A percentile compares a stretch with the other conserved stretches of the same genome.
Conservation (phyloP, 2,797 vertebrate genomes). For the Salmo trutta region DNA sequence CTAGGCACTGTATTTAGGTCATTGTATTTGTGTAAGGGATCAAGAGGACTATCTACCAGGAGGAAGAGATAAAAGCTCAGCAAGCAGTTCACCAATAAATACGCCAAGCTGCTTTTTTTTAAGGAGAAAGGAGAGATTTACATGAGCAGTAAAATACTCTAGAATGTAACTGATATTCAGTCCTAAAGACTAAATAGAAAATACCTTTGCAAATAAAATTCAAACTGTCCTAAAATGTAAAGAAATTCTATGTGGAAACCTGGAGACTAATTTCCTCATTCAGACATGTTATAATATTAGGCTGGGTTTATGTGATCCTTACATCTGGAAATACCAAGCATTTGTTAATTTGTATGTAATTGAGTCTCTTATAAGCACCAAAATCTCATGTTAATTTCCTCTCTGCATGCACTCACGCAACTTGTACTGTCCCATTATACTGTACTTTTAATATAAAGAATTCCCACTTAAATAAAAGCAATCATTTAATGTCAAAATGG, state of each 20-base stretch:
- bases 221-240: constrained; percentile 41
- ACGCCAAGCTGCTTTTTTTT: constrained; percentile 68
- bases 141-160: constrained; percentile 65
- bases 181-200: constrained; percentile 28
- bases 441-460: constrained; percentile 44
- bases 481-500: constrained; percentile 66
- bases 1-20: constrained; percentile 59
- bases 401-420: not conserved
- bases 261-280: constrained; percentile 53
- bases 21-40: constrained; percentile 60
- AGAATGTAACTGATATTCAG: constrained; percentile 61
- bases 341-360: not conserved
- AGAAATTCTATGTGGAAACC: constrained; percentile 61
- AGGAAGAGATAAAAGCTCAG: constrained; percentile 40
- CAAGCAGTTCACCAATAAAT: constrained; percentile 63
- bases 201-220: constrained; percentile 51
- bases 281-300: constrained; percentile 31
- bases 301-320: constrained; percentile 24
- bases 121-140: constrained; percentile 65
- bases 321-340: constrained; percentile 8
- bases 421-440: not conserved
- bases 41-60: constrained; percentile 33
- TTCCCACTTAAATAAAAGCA: constrained; percentile 72
- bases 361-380: not conserved
- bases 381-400: not conserved